A percentile compares a stretch with the other conserved stretches of the same genome.
phyloP scores from a whole-genome alignment of 2,888 invertebrate genomes.

The Papilio demoleus region DNA sequence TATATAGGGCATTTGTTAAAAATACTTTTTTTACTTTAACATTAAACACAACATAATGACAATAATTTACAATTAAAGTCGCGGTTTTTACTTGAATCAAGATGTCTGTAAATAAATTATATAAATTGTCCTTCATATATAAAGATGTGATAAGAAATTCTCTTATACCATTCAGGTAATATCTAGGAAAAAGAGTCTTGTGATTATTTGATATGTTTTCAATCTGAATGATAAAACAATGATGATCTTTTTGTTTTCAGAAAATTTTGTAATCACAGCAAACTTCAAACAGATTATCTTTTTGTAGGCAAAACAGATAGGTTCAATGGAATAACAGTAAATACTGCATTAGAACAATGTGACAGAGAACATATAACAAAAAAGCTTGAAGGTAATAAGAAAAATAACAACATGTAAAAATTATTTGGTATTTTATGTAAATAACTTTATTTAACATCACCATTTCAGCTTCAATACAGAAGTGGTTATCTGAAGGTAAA shows the following conservation, averaged over 20 bases:
- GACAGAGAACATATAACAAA: slow-evolving; percentile 52
- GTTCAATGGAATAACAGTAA: slow-evolving; percentile 69
- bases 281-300: slow-evolving; percentile 41
- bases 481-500: slow-evolving; percentile 86
- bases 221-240: background rate
- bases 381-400: slow-evolving; percentile 59
- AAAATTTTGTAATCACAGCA: slow-evolving; percentile 46
- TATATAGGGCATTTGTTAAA: no score
- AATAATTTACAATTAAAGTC: background rate
- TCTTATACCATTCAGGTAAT: slow-evolving; percentile 27
- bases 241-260: slow-evolving; percentile 51
- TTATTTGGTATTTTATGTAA: slow-evolving; percentile 15
- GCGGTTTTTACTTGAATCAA: background rate
- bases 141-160: slow-evolving; percentile 14
- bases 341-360: slow-evolving; percentile 56
- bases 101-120: slow-evolving; percentile 32
- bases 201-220: background rate
- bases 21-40: background rate
- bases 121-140: slow-evolving; percentile 21
- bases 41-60: background rate
- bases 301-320: slow-evolving; percentile 63
- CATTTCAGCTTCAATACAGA: slow-evolving; percentile 86
- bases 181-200: background rate
- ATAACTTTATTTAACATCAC: slow-evolving; percentile 8
- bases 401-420: background rate